These are phyloP conservation scores for Hyperoplus immaculatus DNA, from an alignment of 2,797 vertebrate species.

Conservation along the genomic window DNA sequence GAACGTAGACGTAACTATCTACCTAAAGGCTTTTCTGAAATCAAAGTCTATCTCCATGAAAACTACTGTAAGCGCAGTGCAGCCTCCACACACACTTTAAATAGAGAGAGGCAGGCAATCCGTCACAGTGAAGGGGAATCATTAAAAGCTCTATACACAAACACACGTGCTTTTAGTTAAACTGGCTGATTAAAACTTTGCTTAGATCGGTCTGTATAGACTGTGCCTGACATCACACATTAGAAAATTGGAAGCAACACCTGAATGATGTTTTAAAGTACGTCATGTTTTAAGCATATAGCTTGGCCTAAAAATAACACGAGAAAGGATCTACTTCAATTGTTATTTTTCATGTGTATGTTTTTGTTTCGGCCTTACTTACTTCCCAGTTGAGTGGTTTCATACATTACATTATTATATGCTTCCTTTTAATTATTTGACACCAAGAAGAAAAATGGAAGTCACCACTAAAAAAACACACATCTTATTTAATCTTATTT, in stretches of 20 bases:
- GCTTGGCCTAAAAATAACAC: neutral
- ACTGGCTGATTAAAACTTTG: constrained; percentile 19
- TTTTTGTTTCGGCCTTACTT: neutral
- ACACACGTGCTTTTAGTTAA: constrained; percentile 41
- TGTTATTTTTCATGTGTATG: neutral
- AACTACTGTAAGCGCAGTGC: neutral
- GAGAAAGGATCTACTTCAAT: neutral
- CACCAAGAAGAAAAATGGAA: neutral
- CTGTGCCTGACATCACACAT: neutral
- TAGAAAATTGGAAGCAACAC: neutral
- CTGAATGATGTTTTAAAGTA: neutral
- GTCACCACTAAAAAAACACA: neutral
- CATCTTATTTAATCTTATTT: neutral
- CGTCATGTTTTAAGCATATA: neutral
- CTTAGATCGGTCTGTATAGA: neutral
- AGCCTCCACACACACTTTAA: neutral
- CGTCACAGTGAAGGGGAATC: constrained; percentile 9
- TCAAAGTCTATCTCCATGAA: constrained; percentile 18
- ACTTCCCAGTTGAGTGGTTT: neutral
- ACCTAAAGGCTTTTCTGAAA: neutral
- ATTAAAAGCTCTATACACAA: constrained; percentile 23
- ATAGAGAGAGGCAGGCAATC: constrained; percentile 9
- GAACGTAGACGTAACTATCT: neutral
- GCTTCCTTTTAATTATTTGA: neutral
- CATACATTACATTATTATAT: neutral